A percentile compares a stretch with the other conserved stretches of the same genome.
Conservation (phyloP, 1,140 invertebrate species). For the Drosophila parabipectinata region DNA sequence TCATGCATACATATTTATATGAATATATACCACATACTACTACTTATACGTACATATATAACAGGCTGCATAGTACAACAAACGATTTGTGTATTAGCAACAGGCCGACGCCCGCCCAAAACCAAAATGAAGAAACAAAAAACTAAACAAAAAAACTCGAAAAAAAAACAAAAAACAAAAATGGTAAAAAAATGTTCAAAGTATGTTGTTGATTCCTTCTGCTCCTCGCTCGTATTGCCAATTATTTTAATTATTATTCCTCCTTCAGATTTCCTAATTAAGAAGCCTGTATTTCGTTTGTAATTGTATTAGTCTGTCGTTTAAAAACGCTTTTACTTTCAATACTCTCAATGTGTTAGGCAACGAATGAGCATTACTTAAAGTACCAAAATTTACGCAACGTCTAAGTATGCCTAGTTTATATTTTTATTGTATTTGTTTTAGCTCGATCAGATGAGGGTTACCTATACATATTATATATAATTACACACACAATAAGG, state of each 20-base stretch:
- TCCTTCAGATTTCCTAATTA: slow-evolving; percentile 49
- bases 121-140: slow-evolving; percentile 42
- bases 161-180: slow-evolving; percentile 16
- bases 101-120: slow-evolving; percentile 73
- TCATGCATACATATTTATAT: slow-evolving; percentile 77
- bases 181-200: slow-evolving; percentile 33
- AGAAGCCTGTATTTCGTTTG: slow-evolving; percentile 58
- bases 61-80: slow-evolving; percentile 72
- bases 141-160: slow-evolving; percentile 7
- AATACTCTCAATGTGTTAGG: slow-evolving; percentile 74
- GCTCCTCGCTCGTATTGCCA: slow-evolving; percentile 82
- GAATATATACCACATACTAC: slow-evolving; percentile 66
- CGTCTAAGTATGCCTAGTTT: slow-evolving; percentile 47
- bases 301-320: slow-evolving; percentile 61
- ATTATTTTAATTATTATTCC: slow-evolving; percentile 63
- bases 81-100: slow-evolving; percentile 76
- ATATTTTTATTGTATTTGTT: slow-evolving; percentile 44
- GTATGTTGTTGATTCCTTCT: slow-evolving; percentile 71
- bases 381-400: slow-evolving; percentile 65
- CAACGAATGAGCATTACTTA: slow-evolving; percentile 74
- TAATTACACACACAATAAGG: slow-evolving; percentile 38
- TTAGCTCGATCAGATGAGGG: slow-evolving; percentile 45
- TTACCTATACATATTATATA: slow-evolving; percentile 43
- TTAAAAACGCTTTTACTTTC: slow-evolving; percentile 42
- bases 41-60: slow-evolving; percentile 70